Conservation (phyloP, 2,113 vertebrate species). For the Cyrtonyx montezumae region DNA sequence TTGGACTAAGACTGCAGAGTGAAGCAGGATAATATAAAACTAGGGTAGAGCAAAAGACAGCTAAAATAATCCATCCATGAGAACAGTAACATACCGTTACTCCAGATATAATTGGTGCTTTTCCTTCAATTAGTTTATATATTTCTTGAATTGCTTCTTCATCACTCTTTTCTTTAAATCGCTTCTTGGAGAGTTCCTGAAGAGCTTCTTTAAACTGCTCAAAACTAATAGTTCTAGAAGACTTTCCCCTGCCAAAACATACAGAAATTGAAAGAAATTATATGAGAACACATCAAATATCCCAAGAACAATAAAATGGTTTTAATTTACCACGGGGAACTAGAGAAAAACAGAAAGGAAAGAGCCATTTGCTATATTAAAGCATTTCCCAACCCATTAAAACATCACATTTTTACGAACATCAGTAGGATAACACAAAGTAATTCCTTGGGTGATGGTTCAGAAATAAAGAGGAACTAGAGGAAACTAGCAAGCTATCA, state of each 20-base stretch:
- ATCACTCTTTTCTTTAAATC: constrained; percentile 89
- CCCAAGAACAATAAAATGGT: background rate
- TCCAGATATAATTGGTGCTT: constrained; percentile 88
- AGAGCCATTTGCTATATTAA: background rate
- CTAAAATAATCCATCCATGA: background rate
- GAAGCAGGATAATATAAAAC: background rate
- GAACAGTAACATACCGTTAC: constrained; percentile 85
- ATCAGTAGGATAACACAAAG: background rate
- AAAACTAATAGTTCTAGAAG: constrained; percentile 90
- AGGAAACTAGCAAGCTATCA: background rate
- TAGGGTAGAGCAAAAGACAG: background rate
- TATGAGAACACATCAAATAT: background rate
- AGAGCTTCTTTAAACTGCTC: constrained; percentile 92
- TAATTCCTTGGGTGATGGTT: background rate
- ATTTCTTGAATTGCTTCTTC: constrained; percentile 92
- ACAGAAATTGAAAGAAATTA: constrained; percentile 36
- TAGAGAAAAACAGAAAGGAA: background rate
- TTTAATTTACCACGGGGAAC: background rate
- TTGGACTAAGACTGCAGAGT: background rate
- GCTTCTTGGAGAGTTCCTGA: constrained; percentile 89
- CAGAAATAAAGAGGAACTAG: background rate
- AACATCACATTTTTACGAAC: background rate
- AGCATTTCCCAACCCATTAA: background rate
- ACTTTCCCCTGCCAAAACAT: constrained; percentile 86
- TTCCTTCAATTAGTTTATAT: constrained; percentile 91